Evolutionary conservation across 92 coral and sea anemone species (phyloP).

Genomic region (Meandrina meandrites): DNA sequence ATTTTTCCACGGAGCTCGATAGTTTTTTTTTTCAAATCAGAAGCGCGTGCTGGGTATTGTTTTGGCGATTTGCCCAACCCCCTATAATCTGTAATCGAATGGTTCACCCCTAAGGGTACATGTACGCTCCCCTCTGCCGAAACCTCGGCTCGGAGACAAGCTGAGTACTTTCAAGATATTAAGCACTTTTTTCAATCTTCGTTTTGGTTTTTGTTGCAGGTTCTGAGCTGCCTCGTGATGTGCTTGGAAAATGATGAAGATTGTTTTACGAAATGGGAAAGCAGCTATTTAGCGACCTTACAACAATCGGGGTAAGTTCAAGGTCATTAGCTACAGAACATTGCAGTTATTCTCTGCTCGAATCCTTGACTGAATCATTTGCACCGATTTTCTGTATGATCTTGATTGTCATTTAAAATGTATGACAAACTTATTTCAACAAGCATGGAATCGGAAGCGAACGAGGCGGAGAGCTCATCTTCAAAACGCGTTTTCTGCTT

Average conservation of each 20-base stretch:
- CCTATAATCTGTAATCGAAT: too few relatives aligned
- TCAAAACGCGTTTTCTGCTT: neutral
- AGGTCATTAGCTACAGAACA: neutral
- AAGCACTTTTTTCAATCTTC: neutral
- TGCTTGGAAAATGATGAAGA: constrained; percentile 79
- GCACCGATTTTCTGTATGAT: neutral
- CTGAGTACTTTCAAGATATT: too few relatives aligned
- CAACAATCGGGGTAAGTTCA: constrained; percentile 83
- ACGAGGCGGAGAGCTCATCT: neutral
- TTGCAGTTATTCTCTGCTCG: neutral
- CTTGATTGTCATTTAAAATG: neutral
- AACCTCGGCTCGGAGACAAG: too few relatives aligned
- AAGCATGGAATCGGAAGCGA: neutral
- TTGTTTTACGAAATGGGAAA: constrained; percentile 82
- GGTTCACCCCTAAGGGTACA: too few relatives aligned
- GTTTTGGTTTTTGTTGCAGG: constrained; percentile 43
- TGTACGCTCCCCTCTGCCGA: too few relatives aligned
- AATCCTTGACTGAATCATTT: neutral
- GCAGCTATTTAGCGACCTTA: constrained; percentile 67
- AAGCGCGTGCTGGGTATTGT: too few relatives aligned
- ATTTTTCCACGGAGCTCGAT: too few relatives aligned
- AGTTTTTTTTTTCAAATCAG: too few relatives aligned
- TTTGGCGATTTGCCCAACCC: too few relatives aligned
- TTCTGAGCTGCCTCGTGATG: constrained; percentile 78
- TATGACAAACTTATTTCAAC: neutral